These are phyloP conservation scores for Drosophila dunni DNA, from an alignment of 1,140 invertebrate species.

Conservation along the genomic window DNA sequence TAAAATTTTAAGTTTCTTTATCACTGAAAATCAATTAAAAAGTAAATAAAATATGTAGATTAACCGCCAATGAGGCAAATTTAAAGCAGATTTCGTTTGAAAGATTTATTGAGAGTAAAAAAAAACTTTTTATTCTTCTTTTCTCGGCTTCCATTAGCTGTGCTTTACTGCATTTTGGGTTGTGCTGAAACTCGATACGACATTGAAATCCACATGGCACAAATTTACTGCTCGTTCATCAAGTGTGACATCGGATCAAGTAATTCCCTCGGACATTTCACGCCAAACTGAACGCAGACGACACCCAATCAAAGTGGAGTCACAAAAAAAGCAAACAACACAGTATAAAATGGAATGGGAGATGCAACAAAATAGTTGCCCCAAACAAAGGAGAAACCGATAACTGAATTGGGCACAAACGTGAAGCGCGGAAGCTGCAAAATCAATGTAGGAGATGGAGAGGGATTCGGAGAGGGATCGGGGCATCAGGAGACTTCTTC, in stretches of 20 bases:
- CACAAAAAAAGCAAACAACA: constrained; percentile 14
- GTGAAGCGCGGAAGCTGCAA: constrained; percentile 48
- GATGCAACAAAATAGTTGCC: constrained; percentile 42
- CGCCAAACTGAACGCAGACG: constrained; percentile 79
- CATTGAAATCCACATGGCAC: constrained; percentile 62
- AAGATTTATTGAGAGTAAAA: no score
- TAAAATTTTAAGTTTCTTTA: no score
- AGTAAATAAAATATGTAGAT: no score
- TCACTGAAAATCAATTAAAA: no score
- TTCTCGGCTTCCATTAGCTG: not conserved
- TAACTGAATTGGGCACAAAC: constrained; percentile 26
- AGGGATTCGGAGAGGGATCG: not conserved
- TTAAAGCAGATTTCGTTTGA: constrained; percentile 5
- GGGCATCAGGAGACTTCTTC: constrained; percentile 17
- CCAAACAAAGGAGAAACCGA: constrained; percentile 51
- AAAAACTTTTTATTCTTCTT: not conserved
- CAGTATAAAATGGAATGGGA: constrained; percentile 2
- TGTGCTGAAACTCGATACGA: constrained; percentile 54
- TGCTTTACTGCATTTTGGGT: constrained; percentile 16
- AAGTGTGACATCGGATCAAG: constrained; percentile 75
- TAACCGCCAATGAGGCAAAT: not conserved
- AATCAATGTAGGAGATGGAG: not conserved
- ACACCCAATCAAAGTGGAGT: constrained; percentile 75
- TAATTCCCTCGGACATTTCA: constrained; percentile 77
- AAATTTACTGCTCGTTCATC: constrained; percentile 74